A percentile compares a stretch with the other conserved stretches of the same genome.
These are phyloP conservation scores for Ditula angustiorana DNA, from an alignment of 2,888 invertebrate genomes.

Conservation along the genomic window DNA sequence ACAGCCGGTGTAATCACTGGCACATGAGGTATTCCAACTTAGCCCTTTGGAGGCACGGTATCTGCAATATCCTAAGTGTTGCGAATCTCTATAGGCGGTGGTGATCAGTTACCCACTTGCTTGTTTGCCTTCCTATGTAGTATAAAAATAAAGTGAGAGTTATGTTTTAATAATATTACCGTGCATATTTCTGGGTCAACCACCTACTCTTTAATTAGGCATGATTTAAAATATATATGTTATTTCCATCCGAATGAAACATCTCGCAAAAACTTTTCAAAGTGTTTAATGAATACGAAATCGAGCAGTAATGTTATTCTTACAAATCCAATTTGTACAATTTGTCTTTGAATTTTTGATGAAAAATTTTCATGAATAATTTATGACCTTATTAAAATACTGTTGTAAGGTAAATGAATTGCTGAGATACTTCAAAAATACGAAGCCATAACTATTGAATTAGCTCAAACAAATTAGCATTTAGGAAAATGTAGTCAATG, in stretches of 20 bases:
- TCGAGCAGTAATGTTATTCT: conserved; percentile 14
- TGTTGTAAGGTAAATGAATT: neutral
- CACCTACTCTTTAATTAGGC: neutral
- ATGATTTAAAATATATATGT: neutral
- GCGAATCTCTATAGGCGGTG: too few relatives aligned
- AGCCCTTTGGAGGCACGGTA: too few relatives aligned
- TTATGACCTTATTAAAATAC: conserved; percentile 29
- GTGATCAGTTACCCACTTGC: too few relatives aligned
- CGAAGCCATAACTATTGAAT: neutral
- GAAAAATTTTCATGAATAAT: conserved; percentile 35
- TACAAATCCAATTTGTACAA: conserved; percentile 30
- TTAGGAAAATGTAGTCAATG: too few relatives aligned
- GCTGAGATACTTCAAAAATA: neutral
- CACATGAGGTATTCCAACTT: too few relatives aligned
- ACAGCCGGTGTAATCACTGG: too few relatives aligned
- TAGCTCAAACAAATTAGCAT: neutral
- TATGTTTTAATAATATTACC: neutral
- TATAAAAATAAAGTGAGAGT: too few relatives aligned
- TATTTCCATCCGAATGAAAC: neutral
- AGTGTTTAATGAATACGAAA: conserved; percentile 25
- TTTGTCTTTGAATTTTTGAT: conserved; percentile 35
- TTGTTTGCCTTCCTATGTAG: too few relatives aligned
- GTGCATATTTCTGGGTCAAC: neutral
- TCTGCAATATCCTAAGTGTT: too few relatives aligned
- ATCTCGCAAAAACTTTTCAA: conserved; percentile 11